Evolutionary conservation across 2,113 vertebrate genomes (phyloP).

Genomic region (Martes martes): DNA sequence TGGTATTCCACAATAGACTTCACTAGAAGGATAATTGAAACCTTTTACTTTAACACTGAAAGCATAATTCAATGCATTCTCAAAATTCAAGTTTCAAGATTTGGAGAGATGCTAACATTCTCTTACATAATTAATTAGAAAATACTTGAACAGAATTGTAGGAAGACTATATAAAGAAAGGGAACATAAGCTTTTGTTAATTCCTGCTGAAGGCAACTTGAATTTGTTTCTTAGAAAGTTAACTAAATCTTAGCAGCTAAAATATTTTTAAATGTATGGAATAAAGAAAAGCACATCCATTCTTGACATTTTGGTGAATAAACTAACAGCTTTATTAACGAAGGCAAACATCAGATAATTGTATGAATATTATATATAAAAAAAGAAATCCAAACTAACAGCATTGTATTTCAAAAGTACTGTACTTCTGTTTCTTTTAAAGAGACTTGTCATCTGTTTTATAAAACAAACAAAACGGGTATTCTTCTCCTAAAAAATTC

Average conservation of each 20-base stretch:
- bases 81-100: conserved; percentile 82
- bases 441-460: conserved; percentile 78
- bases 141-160: conserved; percentile 83
- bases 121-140: conserved; percentile 71
- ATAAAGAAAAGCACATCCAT: conserved; percentile 85
- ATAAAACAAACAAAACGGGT: conserved; percentile 72
- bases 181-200: conserved; percentile 79
- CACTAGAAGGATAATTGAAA: conserved; percentile 76
- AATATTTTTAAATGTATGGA: conserved; percentile 76
- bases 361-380: conserved; percentile 73
- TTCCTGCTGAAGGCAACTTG: conserved; percentile 85
- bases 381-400: conserved; percentile 81
- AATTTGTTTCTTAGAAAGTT: conserved; percentile 81
- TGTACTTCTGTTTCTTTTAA: conserved; percentile 78
- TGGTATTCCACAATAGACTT: conserved; percentile 72
- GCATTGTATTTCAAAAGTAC: conserved; percentile 79
- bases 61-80: conserved; percentile 75
- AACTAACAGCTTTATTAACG: conserved; percentile 85
- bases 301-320: conserved; percentile 82
- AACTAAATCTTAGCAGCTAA: conserved; percentile 80
- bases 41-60: conserved; percentile 77
- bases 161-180: conserved; percentile 84
- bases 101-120: conserved; percentile 80
- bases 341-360: conserved; percentile 84
- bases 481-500: conserved; percentile 73